Base-by-base conservation (phyloP, 2,888 invertebrate genomes). In the Ceramica pisi region DNA sequence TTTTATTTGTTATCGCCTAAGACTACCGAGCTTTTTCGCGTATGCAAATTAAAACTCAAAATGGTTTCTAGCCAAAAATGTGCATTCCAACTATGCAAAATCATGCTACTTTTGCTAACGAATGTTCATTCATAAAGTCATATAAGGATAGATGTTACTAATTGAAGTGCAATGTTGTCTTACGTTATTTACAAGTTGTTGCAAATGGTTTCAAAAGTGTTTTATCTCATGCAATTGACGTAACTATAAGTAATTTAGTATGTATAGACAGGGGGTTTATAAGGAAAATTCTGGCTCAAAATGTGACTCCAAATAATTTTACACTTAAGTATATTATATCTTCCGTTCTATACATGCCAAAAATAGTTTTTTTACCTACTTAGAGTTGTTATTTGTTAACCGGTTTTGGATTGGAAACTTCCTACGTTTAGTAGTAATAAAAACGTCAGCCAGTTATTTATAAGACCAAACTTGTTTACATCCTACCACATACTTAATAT, bases 211-310 rank as follows among this genome's bases (percentile, higher is more conserved):
- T 19, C 31, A 14, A 48, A 35, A 38, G 12, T 1, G 9, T 44
- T 71, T 70, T 31, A 23, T 41, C 62, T 16, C n/a, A 14, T 31
- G n/a, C 14, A 66, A 26, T 55, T 69, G 31, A 60, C 21, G 16
- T 55, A 19, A 46, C 14, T 14, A 10, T 51, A 46, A 46, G 53
- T 19, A 55, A 48, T 71, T 41, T 38, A 31, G 14, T 41, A 41
- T 14, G 4, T 48, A 41, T 50, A 57, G 26, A 16, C 14, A 46
- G 16, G 19, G 16, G 9, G 9, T 8, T 38, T 41, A 57, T 35
- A 35, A 51, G 44, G 53, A 60, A 56, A 63, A 56, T 53, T 23
- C 19, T 59, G 5, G n/a, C 21, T 21, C 16, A 44, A 41, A 46
- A 1, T 46, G n/a, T 19, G 12, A n/a, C 26, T n/a, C 26, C 35